Evolutionary conservation across 2,888 invertebrate species (phyloP).

Genomic region (Ophraella communa): DNA sequence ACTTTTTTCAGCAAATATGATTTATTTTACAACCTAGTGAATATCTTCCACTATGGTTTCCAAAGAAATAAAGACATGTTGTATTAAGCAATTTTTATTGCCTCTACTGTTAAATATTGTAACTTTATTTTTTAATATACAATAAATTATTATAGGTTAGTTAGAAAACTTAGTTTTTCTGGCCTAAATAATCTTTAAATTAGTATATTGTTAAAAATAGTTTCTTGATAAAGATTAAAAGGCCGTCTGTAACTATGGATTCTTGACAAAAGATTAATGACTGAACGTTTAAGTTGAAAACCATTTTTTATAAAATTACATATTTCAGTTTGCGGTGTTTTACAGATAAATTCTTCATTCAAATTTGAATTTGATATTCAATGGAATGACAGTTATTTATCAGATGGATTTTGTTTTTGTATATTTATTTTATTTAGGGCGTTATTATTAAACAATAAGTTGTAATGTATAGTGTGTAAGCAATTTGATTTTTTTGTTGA

Average conservation of each 20-base stretch:
- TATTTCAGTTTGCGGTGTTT: no score
- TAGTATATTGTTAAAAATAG: neutral
- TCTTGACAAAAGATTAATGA: neutral
- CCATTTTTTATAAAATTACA: no score
- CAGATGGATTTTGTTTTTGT: neutral
- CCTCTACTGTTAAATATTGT: neutral
- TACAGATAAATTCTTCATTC: no score
- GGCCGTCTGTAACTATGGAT: neutral
- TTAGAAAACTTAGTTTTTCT: neutral
- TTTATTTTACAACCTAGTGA: neutral
- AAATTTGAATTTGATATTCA: neutral
- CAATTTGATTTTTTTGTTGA: neutral
- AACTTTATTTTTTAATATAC: neutral
- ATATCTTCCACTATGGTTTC: neutral
- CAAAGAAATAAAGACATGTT: neutral
- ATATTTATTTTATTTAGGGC: neutral
- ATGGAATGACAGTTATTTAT: neutral
- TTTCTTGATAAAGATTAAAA: neutral
- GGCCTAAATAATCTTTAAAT: neutral
- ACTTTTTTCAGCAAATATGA: no score
- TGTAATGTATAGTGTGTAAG: neutral
- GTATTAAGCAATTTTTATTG: neutral
- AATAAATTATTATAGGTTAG: neutral
- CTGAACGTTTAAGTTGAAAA: no score
- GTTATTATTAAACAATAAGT: neutral